Base-by-base conservation (phyloP, 2,113 vertebrate genomes). In the Meleagris gallopavo region DNA sequence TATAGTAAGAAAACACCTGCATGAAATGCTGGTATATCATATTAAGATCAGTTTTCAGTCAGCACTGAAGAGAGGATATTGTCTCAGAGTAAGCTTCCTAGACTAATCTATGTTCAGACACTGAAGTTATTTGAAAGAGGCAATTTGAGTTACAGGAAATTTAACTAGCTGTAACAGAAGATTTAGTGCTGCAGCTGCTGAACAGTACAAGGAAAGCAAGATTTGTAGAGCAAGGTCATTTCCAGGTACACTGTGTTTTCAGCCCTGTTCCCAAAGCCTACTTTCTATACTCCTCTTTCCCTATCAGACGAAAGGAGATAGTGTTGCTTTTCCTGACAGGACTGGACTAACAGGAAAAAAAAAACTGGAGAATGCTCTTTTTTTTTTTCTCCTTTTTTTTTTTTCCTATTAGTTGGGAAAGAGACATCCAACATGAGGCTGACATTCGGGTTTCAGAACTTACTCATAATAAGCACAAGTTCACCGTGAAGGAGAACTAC, bases 151-250 rank as follows among this genome's bases (percentile, higher is more conserved):
- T 15, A 5, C 13, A 50, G 12, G 10, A 62, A 58, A 72, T 27
- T 13, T 20, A 69, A 69, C 4, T 8, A 65, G 69, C 48, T 67
- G 17, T 20, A 82, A 79, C 24, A 83, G 19, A 73, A 80, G 60
- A 66, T 2, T 32, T 7, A 40, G 71, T 6, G 36, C 67, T 85
- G 62, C 82, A 89, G 62, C 16, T 3, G 2, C 74, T 4, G 6
- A 4, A 25, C 1, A 45, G 50, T 2, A 38, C 32, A 43, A 45
- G 46, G 54, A 80, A 74, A 71, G 45, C 71, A 65, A 55, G 32
- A 77, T 88, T 74, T 74, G 41, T 9, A 74, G 79, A 83, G 34
- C 88, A 92, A 96, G 90, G 88, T 92, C 95, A 71, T 64, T 82
- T 69, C 66, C 72, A 90, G 25, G 65, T 32, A 90, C 71, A 45